phyloP scores from a whole-genome alignment of 1,140 invertebrate genomes.

The Papilio helenus region DNA sequence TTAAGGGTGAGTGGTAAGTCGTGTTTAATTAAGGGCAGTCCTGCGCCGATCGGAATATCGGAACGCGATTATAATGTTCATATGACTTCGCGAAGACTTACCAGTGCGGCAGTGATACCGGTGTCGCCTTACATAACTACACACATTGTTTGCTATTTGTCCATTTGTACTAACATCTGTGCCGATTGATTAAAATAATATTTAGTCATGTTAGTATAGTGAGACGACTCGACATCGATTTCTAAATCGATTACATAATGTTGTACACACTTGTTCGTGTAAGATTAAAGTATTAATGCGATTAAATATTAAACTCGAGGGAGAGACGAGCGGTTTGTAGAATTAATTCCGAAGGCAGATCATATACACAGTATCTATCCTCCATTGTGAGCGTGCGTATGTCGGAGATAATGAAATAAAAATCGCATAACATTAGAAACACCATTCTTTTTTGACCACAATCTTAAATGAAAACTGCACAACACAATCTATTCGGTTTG shows the following conservation, averaged over 20 bases:
- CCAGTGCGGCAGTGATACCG: constrained; percentile 67
- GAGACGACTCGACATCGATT: constrained; percentile 8
- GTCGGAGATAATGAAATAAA: too few species aligned
- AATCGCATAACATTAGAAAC: too few species aligned
- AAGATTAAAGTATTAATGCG: background rate
- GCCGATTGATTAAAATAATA: constrained; percentile 48
- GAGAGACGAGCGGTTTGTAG: too few species aligned
- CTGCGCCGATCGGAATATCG: constrained; percentile 79
- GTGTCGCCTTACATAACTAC: constrained; percentile 77
- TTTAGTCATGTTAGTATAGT: constrained; percentile 17
- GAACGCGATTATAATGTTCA: constrained; percentile 81
- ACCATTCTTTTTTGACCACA: too few species aligned
- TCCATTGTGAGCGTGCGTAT: too few species aligned
- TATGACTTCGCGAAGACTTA: constrained; percentile 80
- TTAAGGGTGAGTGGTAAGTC: constrained; percentile 35
- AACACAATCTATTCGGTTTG: too few species aligned
- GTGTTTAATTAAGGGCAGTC: constrained; percentile 77
- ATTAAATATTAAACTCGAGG: too few species aligned
- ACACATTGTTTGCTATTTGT: constrained; percentile 53
- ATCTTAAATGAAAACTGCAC: too few species aligned
- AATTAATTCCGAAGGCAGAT: too few species aligned
- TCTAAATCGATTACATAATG: constrained; percentile 27
- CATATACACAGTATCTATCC: too few species aligned
- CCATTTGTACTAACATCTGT: constrained; percentile 44
- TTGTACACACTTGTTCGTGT: background rate